Base-by-base conservation (phyloP, 2,888 invertebrate species). In the Conistra vaccinii region DNA sequence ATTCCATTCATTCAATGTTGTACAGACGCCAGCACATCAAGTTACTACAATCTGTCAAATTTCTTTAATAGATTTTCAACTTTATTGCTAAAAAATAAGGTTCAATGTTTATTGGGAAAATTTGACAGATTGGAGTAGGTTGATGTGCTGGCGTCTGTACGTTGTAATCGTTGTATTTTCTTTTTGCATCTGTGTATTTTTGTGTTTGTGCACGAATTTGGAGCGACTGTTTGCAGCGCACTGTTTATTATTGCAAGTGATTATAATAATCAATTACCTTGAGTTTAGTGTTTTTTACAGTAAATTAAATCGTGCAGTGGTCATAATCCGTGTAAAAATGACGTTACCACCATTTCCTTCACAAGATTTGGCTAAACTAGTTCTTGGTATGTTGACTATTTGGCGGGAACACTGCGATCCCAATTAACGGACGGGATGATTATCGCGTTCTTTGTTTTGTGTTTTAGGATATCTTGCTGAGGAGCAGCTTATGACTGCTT, bases 401-500 rank as follows among this genome's bases (percentile, higher is more conserved):
- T 96, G 96, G 96, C 96, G 96, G 96, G 96, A 96, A 95, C 76
- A 73, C 57, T 83, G 57, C 68, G 76, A 75, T 76, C 78, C 77
- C 74, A 69, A 72, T 20, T 79, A 87, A 87, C 87, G 87, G 84
- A 73, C 82, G 58, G 75, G 70, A 65, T 78, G 68, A 73, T 83
- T 71, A 70, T 68, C 75, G 80, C 70, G 73, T 79, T 82, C 84
- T 83, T 85, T 85, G 76, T 84, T 73, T 76, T 78, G 48, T 81
- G 67, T 89, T 90, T 51, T 89, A 96, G 96, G 96, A 70, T 96
- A 96, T 85, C 91, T 96, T 61, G 95, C 95, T 45, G 96, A 96
- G 82, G 96, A 96, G 88, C 95, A 96, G 89, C 93, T 96, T 76
- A 95, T 95, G 96, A 95, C 95, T 48, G 96, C 95, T 1, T 96